Evolutionary conservation across 2,797 vertebrate genomes (phyloP), one percentile per base, ranked within the genome.

Genomic region (Vireo griseus): DNA sequence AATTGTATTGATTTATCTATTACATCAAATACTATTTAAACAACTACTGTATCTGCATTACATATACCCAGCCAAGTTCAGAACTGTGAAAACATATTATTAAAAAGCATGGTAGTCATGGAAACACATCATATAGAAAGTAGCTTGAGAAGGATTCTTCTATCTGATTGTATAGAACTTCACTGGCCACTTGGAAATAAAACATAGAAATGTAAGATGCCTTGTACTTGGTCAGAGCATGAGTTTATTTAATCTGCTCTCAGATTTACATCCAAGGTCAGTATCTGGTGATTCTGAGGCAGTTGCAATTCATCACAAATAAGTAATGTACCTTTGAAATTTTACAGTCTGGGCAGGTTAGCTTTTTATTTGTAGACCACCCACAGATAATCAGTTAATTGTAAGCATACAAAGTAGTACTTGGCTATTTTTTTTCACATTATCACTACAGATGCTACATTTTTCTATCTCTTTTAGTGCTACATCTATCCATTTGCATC

Each of bases 21-120:
- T 93, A 94, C 29, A 91, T 94, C 66, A 88, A 86, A 62, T 75
- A 29, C 37, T 81, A 39, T 83, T 89, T 86, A 81, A 92, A 88
- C 33, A 87, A 17, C 47, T 83, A 55, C 68, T 24, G 26, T 89
- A 48, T 86, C 65, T 86, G 52, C 42, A 68, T 80, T 92, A 59
- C 48, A 29, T 79, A 65, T 63, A 75, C 63, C n/a, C 62, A 92
- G 54, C 54, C 75, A 52, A 75, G 29, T 78, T 86, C 42, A 91
- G 75, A 92, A 45, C 79, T 67, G n/a, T 66, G 83, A 83, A 75
- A 91, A 68, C 24, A 52, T 57, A 31, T 74, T 82, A 85, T 71
- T 92, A 48, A 91, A 88, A 90, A 69, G 33, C 55, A 50, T 63
- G 26, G 81, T 93, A 94, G 92, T 88, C 87, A 96, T 92, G 69